These are phyloP conservation scores for Parasteatoda lunata DNA, from an alignment of 2,888 invertebrate genomes.

Conservation along the genomic window DNA sequence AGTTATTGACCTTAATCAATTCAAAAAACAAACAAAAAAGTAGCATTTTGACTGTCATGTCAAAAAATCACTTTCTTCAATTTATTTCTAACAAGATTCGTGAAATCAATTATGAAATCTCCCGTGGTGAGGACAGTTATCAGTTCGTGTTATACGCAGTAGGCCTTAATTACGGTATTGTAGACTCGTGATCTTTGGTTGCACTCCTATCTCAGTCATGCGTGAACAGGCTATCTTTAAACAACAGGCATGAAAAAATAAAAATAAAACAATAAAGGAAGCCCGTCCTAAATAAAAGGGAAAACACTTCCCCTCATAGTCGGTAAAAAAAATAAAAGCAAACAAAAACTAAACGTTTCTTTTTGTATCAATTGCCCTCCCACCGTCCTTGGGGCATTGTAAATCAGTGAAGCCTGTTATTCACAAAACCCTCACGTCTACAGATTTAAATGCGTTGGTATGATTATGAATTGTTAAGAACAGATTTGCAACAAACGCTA, in stretches of 20 bases:
- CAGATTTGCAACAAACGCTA: not conserved
- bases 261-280: slow-evolving; percentile 18
- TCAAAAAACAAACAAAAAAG: no score
- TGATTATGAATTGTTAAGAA: not conserved
- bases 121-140: not conserved
- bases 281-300: slow-evolving; percentile 13
- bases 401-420: slow-evolving; percentile 19
- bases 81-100: not conserved
- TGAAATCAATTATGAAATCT: not conserved
- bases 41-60: no score
- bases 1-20: no score
- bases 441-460: not conserved
- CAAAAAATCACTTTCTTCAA: not conserved
- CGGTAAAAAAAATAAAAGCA: slow-evolving; percentile 13
- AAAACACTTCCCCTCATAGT: not conserved
- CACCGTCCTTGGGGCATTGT: slow-evolving; percentile 18
- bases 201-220: not conserved
- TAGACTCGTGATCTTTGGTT: not conserved
- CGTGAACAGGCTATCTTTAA: not conserved
- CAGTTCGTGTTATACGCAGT: not conserved
- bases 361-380: slow-evolving; percentile 38
- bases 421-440: not conserved
- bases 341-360: slow-evolving; percentile 37
- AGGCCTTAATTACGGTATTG: not conserved
- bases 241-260: not conserved